Evolutionary conservation across 2,888 invertebrate genomes (phyloP).

Genomic region (Zhengitettix transpicula): DNA sequence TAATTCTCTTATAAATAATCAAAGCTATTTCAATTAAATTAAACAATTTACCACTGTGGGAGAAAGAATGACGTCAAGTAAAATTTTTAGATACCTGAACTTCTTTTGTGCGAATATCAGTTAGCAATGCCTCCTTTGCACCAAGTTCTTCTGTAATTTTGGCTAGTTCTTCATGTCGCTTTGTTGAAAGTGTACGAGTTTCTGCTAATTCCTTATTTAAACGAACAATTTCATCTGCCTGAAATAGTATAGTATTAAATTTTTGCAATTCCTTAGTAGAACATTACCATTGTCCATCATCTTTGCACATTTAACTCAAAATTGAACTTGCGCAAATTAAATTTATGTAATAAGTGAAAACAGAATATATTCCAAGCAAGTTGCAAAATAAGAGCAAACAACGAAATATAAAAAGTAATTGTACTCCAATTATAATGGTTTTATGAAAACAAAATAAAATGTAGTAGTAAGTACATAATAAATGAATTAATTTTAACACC

Average conservation of each 20-base stretch:
- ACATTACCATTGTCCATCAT: background rate
- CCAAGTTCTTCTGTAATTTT: slow-evolving; percentile 32
- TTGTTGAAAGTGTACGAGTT: slow-evolving; percentile 38
- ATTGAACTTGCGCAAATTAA: too few relatives aligned
- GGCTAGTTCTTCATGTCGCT: slow-evolving; percentile 38
- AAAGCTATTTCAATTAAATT: too few relatives aligned
- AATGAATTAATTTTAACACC: slow-evolving; percentile 14
- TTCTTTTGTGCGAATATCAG: slow-evolving; percentile 42
- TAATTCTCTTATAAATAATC: too few relatives aligned
- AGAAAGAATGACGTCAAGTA: too few relatives aligned
- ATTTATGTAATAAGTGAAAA: too few relatives aligned
- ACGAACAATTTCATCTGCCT: slow-evolving; percentile 10
- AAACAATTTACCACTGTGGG: too few relatives aligned
- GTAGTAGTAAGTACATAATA: background rate
- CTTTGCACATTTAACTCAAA: too few relatives aligned
- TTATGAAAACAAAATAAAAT: background rate
- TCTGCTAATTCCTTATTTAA: slow-evolving; percentile 46
- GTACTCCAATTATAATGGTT: too few relatives aligned
- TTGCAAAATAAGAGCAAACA: too few relatives aligned
- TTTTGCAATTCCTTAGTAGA: slow-evolving; percentile 33
- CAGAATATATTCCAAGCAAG: too few relatives aligned
- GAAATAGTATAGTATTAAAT: slow-evolving; percentile 22
- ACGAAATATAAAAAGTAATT: too few relatives aligned
- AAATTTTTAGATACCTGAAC: slow-evolving; percentile 19
- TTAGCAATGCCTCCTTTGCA: slow-evolving; percentile 46